Evolutionary conservation across 2,113 vertebrate genomes (phyloP), one percentile per base, ranked within the genome.

Genomic region (Percina caprodes): DNA sequence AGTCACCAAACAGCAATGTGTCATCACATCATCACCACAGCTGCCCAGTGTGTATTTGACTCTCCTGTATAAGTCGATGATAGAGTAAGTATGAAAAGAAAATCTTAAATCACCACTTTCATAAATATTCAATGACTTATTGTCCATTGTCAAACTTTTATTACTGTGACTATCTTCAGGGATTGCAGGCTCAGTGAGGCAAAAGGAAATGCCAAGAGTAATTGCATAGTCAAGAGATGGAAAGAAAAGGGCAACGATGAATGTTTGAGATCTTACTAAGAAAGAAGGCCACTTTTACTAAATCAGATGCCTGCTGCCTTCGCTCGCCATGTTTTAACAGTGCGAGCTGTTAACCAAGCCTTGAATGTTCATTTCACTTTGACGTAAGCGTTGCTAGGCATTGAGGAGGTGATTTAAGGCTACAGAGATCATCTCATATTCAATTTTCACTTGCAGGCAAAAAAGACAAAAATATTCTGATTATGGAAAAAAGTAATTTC

Each of bases 131-230:
- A 56, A 14, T 13, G 3, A 23, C 11, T 26, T 35, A 23, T 63
- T 67, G 62, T 71, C 62, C 24, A 77, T 0, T 55, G 33, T 7
- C 58, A 69, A 78, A 49, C 2, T 16, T 79, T 15, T 8, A 60
- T n/a, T 55, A 59, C 30, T 54, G 24, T 49, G 59, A 59, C 39
- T 33, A 24, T 58, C 75, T 73, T 23, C n/a, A 18, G 10, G 42
- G 59, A 69, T 9, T 67, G 61, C 33, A 62, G 39, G 46, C 5
- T 33, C 56, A 52, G 65, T 15, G 24, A 72, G 52, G 67, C 12
- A 76, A 78, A 77, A 42, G n/a, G 24, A 89, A 87, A 91, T 84
- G 70, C 86, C 86, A 88, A 63, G 72, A 77, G 51, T 48, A 45
- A 81, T 83, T 89, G 79, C 21, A 76, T 3, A 67, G 48, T 80